A percentile compares a stretch with the other conserved stretches of the same genome.
phyloP scores from a whole-genome alignment of 2,888 invertebrate genomes.

The Diloba caeruleocephala region DNA sequence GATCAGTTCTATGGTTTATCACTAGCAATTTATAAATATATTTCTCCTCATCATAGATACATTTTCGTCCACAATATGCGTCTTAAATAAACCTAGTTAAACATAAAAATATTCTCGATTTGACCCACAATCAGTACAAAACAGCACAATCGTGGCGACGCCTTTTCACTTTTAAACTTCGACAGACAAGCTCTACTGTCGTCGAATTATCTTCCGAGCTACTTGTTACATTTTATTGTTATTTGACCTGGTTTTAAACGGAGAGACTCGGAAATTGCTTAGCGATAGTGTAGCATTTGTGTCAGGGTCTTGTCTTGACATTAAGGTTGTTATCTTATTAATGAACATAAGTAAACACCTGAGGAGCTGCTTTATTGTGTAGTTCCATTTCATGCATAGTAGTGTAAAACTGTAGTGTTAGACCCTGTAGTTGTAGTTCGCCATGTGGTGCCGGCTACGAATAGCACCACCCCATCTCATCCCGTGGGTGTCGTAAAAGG shows the following conservation, averaged over 20 bases:
- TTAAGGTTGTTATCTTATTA: no score
- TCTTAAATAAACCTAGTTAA: constrained; percentile 32
- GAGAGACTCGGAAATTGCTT: constrained; percentile 14
- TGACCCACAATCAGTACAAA: constrained; percentile 45
- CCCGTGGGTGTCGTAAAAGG: no score
- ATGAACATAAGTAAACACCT: no score
- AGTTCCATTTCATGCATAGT: no score
- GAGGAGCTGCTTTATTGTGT: no score
- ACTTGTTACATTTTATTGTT: constrained; percentile 45
- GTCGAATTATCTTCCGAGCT: constrained; percentile 31
- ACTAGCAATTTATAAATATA: no score
- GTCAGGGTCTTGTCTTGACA: constrained; percentile 28
- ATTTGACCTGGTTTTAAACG: constrained; percentile 46
- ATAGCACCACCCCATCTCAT: no score
- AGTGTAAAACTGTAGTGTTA: no score
- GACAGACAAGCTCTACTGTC: constrained; percentile 41
- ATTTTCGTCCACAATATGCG: constrained; percentile 30
- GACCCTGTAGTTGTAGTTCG: no score
- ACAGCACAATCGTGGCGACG: constrained; percentile 32
- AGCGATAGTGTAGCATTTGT: constrained; percentile 18
- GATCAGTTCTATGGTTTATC: no score
- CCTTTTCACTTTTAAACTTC: constrained; percentile 53
- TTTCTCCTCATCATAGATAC: no score
- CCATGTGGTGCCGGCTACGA: no score
- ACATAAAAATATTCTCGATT: constrained; percentile 40